Conservation (phyloP, 2,888 invertebrate species). For the Digitonthophagus gazella region DNA sequence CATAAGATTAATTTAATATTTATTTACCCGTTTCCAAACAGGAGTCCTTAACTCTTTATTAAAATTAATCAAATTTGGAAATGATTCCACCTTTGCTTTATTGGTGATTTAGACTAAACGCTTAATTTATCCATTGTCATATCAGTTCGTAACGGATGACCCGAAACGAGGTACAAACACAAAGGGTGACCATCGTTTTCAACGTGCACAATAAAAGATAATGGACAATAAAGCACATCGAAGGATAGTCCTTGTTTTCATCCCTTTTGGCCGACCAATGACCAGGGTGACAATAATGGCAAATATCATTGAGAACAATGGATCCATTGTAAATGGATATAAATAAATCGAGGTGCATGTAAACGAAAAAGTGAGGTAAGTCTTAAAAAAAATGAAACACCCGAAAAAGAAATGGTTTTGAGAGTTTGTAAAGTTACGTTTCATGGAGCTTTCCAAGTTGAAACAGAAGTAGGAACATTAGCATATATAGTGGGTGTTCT, state of each 20-base stretch:
- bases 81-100: no score
- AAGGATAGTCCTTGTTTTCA: no score
- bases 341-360: no score
- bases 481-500: background rate
- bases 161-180: background rate
- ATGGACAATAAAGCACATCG: background rate
- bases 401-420: background rate
- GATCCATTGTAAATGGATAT: no score
- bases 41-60: no score
- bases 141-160: background rate
- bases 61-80: background rate
- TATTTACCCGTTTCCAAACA: no score
- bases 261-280: no score
- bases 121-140: background rate
- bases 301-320: no score
- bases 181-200: background rate
- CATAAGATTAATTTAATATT: no score
- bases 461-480: background rate
- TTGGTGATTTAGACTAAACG: background rate
- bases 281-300: no score
- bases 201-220: background rate
- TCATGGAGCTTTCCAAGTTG: background rate
- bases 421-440: background rate
- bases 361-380: no score
- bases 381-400: no score